These are phyloP conservation scores for Chinchilla lanigera DNA, from an alignment of 2,113 vertebrate species.

Conservation along the genomic window DNA sequence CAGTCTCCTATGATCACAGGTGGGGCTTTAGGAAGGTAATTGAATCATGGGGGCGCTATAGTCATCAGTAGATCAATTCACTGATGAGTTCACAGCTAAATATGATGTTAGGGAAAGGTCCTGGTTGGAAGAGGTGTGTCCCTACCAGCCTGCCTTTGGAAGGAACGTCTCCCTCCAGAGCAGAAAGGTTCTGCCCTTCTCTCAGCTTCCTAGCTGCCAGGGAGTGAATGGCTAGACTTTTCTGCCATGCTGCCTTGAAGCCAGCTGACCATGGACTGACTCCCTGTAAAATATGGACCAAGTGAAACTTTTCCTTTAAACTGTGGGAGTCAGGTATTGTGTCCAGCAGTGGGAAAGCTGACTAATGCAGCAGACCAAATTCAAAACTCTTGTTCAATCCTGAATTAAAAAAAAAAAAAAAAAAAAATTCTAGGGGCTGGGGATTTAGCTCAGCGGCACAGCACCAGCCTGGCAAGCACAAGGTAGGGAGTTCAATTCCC, in stretches of 20 bases:
- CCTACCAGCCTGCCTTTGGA: neutral
- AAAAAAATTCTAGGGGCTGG: too few relatives aligned
- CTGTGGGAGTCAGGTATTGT: neutral
- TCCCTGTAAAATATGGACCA: neutral
- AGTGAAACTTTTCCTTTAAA: neutral
- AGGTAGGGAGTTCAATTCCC: too few relatives aligned
- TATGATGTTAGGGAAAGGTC: neutral
- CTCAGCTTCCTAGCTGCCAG: neutral
- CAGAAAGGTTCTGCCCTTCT: neutral
- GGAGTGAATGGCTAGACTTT: neutral
- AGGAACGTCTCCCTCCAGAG: neutral
- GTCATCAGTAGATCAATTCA: neutral
- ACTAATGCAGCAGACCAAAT: neutral
- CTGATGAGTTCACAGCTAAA: neutral
- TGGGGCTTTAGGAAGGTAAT: neutral
- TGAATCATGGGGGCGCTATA: neutral
- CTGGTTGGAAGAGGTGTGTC: neutral
- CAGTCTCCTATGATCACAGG: neutral
- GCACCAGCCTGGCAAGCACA: too few relatives aligned
- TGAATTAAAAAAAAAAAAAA: slow-evolving; percentile 42
- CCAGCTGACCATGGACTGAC: neutral
- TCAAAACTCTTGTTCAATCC: neutral
- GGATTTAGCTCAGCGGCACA: too few relatives aligned
- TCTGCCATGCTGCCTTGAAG: neutral
- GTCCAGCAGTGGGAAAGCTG: neutral